Conservation (phyloP, 2,888 invertebrate species). For the Frankliniella fusca region DNA sequence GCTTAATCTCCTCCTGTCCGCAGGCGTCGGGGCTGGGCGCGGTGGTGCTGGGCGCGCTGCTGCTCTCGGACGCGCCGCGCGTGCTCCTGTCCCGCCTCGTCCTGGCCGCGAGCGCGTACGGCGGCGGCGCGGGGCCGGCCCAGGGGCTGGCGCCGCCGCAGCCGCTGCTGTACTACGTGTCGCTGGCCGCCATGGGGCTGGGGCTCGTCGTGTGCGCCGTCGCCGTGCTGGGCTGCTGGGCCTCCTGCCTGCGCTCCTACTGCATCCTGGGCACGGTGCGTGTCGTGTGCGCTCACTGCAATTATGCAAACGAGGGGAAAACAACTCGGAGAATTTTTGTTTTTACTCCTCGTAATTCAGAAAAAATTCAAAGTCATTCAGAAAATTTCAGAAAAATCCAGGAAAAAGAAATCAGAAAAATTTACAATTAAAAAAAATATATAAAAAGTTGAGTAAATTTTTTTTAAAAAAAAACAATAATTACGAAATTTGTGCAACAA, state of each 20-base stretch:
- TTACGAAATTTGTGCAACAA: no score
- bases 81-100: conserved; percentile 65
- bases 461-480: not conserved
- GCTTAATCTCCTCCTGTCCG: conserved; percentile 5
- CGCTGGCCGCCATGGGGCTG: conserved; percentile 63
- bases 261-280: conserved; percentile 66
- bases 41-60: conserved; percentile 66
- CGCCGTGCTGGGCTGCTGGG: conserved; percentile 76
- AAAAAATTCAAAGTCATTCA: no score
- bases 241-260: conserved; percentile 66
- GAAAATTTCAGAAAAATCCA: no score
- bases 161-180: conserved; percentile 72
- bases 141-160: conserved; percentile 56
- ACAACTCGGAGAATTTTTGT: not conserved
- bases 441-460: conserved; percentile 27
- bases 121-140: conserved; percentile 40
- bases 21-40: conserved; percentile 69
- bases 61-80: conserved; percentile 66
- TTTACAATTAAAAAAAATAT: not conserved
- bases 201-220: conserved; percentile 65
- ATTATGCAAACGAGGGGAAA: not conserved
- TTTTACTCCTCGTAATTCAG: no score
- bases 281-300: conserved; percentile 35
- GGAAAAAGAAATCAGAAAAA: no score
- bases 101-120: conserved; percentile 53